A percentile compares a stretch with the other conserved stretches of the same genome.
phyloP scores from a whole-genome alignment of 2,797 vertebrate species.

The Toxotes lorentzi region DNA sequence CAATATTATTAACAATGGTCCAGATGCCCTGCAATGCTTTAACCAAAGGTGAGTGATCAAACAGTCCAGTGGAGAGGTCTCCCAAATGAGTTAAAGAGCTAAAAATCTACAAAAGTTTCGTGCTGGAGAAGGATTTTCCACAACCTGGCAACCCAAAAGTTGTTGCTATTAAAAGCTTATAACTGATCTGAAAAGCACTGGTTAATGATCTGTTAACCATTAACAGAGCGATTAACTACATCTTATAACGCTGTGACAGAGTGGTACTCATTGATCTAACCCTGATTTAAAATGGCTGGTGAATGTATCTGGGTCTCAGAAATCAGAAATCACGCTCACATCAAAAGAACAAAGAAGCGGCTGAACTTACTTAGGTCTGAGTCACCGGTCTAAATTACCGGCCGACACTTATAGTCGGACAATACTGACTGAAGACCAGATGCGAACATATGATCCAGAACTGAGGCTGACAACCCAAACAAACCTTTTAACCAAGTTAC shows the following conservation, averaged over 20 bases:
- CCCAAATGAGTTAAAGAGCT: not conserved
- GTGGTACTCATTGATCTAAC: not conserved
- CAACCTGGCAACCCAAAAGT: not conserved
- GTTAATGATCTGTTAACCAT: not conserved
- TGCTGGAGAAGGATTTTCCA: not conserved
- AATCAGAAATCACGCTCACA: not conserved
- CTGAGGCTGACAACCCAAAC: slow-evolving; percentile 11
- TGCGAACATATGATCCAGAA: not conserved
- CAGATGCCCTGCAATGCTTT: not conserved
- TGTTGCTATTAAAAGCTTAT: not conserved
- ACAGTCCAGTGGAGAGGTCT: not conserved
- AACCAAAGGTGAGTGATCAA: not conserved
- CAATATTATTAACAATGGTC: not conserved
- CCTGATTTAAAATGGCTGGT: slow-evolving; percentile 14
- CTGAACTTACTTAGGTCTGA: not conserved
- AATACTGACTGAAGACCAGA: not conserved
- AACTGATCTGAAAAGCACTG: not conserved
- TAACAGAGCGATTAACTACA: not conserved
- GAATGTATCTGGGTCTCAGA: slow-evolving; percentile 3
- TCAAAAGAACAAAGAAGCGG: slow-evolving; percentile 38
- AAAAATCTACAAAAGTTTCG: not conserved
- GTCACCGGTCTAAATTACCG: not conserved
- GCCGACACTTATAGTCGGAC: no score
- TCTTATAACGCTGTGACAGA: no score
- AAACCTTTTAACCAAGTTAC: slow-evolving; percentile 25